Evolutionary conservation across 1,140 invertebrate genomes (phyloP), one percentile per base, ranked within the genome.

Genomic region (Solenopsis invicta): DNA sequence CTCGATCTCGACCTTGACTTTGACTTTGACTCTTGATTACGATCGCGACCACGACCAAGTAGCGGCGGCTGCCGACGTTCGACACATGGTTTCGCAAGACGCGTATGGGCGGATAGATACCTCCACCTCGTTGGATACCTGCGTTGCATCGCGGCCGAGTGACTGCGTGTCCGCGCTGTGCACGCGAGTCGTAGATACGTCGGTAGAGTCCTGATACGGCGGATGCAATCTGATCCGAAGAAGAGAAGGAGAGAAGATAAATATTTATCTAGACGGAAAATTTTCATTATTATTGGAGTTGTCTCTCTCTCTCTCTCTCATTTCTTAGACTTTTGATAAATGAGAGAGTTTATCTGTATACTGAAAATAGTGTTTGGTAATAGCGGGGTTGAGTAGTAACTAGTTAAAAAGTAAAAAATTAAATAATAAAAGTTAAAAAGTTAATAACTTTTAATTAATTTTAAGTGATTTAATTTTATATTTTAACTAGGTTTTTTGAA

Each of bases 1-100:
- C 92, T 92, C 89, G 90, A 89, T 92, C 89, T 78, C 93, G 93
- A 90, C 94, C 94, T 94, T 94, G 94, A 94, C 94, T 94, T 94
- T 94, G 93, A 91, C 89, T 93, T 93, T 93, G 92, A 93, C 92
- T 94, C 93, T 92, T 93, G 92, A 92, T 90, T 89, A 91, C 92
- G 89, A 92, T 91, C 90, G 86, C 88, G 88, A 88, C 62, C 90
- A 86, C 87, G 85, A 89, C 64, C 87, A 80, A 87, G 78, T 84
- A 84, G 71, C 89, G 81, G 78, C 85, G 84, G 76, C 67, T 62
- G 88, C 52, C 84, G 77, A 81, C 86, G 81, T 59, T 86, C 85
- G 85, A 92, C 85, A 88, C 80, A 90, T 84, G 91, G 90, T 92
- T 93, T 92, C 91, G 87, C 88, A 92, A 92, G 76, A 54, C 52